Percentiles rank a stretch among this genome's conserved stretches.
phyloP scores from a whole-genome alignment of 2,888 invertebrate genomes.

The Brachylomia viminalis region DNA sequence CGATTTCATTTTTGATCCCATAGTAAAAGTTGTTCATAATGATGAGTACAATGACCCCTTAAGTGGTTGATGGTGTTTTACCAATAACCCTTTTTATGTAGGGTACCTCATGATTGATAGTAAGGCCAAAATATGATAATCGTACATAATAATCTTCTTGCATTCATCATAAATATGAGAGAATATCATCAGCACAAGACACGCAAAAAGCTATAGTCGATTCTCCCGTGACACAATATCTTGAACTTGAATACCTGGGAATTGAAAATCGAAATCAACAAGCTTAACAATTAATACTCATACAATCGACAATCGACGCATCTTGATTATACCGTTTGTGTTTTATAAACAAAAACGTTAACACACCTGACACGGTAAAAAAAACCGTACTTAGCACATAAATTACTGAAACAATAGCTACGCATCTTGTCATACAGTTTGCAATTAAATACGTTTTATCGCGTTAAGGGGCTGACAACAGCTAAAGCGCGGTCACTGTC shows the following conservation, averaged over 20 bases:
- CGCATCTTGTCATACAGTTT: conserved; percentile 1
- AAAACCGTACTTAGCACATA: neutral
- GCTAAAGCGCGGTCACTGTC: too few relatives aligned
- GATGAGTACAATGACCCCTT: too few relatives aligned
- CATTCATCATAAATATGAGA: neutral
- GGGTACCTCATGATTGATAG: neutral
- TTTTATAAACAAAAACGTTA: conserved; percentile 23
- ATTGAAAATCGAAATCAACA: conserved; percentile 39
- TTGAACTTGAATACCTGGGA: conserved; percentile 35
- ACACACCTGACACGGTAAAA: neutral
- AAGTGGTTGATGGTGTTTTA: too few relatives aligned
- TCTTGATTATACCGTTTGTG: conserved; percentile 10
- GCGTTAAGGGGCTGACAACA: too few relatives aligned
- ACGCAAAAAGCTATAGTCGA: neutral
- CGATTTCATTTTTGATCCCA: too few relatives aligned
- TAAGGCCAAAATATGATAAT: conserved; percentile 1
- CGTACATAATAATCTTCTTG: conserved; percentile 16
- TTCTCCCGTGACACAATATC: conserved; percentile 22
- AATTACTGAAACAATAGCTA: conserved; percentile 35
- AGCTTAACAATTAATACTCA: conserved; percentile 22
- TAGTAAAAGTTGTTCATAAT: too few relatives aligned
- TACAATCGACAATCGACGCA: conserved; percentile 23
- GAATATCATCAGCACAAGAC: neutral
- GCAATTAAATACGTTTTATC: conserved; percentile 8
- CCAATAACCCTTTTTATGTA: too few relatives aligned